phyloP scores from a whole-genome alignment of 1,140 invertebrate species.

The Drosophila hydei region DNA sequence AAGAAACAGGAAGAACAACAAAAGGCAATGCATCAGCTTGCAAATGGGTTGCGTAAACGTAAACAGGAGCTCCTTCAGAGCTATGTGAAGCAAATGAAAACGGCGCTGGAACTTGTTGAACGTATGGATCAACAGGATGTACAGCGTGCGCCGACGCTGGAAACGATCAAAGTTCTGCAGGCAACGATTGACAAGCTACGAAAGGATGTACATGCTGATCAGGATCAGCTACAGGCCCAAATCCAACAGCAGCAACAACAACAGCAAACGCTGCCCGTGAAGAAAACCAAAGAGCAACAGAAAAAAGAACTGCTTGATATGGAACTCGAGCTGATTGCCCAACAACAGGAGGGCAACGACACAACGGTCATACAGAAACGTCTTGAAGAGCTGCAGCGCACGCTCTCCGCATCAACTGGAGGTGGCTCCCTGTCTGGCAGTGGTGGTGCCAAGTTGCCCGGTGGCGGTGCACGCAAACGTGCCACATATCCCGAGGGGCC shows the following conservation, averaged over 20 bases:
- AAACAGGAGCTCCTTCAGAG: conserved; percentile 82
- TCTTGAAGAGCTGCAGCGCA: conserved; percentile 81
- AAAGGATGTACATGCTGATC: conserved; percentile 80
- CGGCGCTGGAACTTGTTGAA: conserved; percentile 75
- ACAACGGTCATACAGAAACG: conserved; percentile 80
- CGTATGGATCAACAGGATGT: conserved; percentile 75
- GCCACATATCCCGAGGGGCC: conserved; percentile 70
- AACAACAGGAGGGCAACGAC: conserved; percentile 83
- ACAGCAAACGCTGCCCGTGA: conserved; percentile 56
- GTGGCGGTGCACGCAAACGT: conserved; percentile 52
- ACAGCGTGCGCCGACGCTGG: conserved; percentile 65
- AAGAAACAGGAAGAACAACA: conserved; percentile 83
- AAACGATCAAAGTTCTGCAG: conserved; percentile 80
- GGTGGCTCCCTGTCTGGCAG: conserved; percentile 29
- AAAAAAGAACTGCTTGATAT: conserved; percentile 83
- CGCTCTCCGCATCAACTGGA: conserved; percentile 50
- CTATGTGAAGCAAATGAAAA: conserved; percentile 83
- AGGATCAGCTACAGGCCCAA: conserved; percentile 79
- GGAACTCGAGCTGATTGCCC: conserved; percentile 81
- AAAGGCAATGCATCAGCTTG: conserved; percentile 81
- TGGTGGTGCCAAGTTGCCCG: conserved; percentile 31
- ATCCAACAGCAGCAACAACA: conserved; percentile 71
- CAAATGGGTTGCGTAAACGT: conserved; percentile 78
- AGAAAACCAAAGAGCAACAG: conserved; percentile 83
- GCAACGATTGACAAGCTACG: conserved; percentile 78